Evolutionary conservation across 2,797 vertebrate species (phyloP).

Genomic region (Leptatherina wallacei): DNA sequence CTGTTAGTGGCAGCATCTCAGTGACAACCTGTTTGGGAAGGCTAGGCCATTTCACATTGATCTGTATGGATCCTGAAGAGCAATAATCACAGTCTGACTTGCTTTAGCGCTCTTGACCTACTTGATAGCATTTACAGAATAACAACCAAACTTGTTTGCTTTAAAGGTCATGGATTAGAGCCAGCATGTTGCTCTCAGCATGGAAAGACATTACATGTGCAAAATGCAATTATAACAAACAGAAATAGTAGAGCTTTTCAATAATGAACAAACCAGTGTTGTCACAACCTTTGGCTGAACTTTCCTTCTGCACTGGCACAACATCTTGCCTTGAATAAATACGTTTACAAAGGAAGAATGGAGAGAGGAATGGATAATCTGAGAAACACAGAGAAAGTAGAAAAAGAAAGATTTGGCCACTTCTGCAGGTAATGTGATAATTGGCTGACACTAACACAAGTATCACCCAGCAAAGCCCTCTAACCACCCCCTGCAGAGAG

Average conservation of each 20-base stretch:
- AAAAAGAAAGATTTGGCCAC: constrained; percentile 39
- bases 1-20: constrained; percentile 16
- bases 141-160: constrained; percentile 27
- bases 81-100: constrained; percentile 48
- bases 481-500: constrained; percentile 74
- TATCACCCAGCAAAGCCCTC: constrained; percentile 73
- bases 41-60: constrained; percentile 24
- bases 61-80: constrained; percentile 42
- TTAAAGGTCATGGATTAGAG: constrained; percentile 40
- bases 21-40: constrained; percentile 13
- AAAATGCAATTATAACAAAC: constrained; percentile 16
- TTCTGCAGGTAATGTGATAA: constrained; percentile 66
- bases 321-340: constrained; percentile 33
- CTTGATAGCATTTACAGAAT: constrained; percentile 52
- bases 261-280: constrained; percentile 10
- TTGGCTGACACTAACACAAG: constrained; percentile 65
- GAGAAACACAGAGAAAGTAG: constrained; percentile 10
- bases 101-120: constrained; percentile 40
- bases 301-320: constrained; percentile 21
- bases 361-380: constrained; percentile 39
- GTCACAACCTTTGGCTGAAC: constrained; percentile 31
- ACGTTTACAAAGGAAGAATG: constrained; percentile 51
- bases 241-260: constrained; percentile 10
- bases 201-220: neutral
- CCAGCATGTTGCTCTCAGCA: neutral